Evolutionary conservation across 2,888 invertebrate species (phyloP), one percentile per base, ranked within the genome.

Genomic region (Marronus borbonicus): DNA sequence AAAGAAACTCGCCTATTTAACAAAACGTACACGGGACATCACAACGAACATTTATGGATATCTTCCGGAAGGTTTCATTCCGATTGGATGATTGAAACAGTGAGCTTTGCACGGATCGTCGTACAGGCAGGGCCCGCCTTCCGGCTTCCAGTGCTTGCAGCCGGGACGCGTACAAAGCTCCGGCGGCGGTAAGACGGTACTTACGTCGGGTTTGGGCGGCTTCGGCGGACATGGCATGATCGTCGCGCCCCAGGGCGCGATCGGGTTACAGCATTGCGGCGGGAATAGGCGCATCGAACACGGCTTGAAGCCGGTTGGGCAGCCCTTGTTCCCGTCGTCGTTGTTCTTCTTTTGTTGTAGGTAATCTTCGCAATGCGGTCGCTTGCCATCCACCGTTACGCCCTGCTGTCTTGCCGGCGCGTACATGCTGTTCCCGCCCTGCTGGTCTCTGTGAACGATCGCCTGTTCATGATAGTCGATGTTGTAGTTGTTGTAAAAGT

Each of bases 281-380:
- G 87, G 86, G 5, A 81, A 83, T 79, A 88, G 79, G 78, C 85
- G 86, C 87, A 88, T 87, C 12, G 81, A 77, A 79, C 88, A 88
- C 0, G 87, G 87, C 82, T 88, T 87, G 81, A 86, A 88, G 31
- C 88, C 88, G 14, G 87, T 87, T 3, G 88, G 87, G 81, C 88
- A 88, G 4, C 81, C 83, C 3, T 62, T 55, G 60, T 58, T 65
- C 52, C 44, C 52, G 17, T 52, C 60, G 20, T 12, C 20, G 24
- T 31, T 39, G 50, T 39, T 65, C 5, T 64, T 78, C 58, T 80
- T 82, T 58, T 82, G 81, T 66, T 17, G 70, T 55, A 70, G 78
- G 78, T 84, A 84, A 74, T 85, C 85, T 36, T 84, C 83, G 78
- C 85, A 85, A 31, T 80, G 78, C 1, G 86, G 85, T 58, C 77